Conservation (phyloP, 2,888 invertebrate species). For the Ormyrus pomaceus region DNA sequence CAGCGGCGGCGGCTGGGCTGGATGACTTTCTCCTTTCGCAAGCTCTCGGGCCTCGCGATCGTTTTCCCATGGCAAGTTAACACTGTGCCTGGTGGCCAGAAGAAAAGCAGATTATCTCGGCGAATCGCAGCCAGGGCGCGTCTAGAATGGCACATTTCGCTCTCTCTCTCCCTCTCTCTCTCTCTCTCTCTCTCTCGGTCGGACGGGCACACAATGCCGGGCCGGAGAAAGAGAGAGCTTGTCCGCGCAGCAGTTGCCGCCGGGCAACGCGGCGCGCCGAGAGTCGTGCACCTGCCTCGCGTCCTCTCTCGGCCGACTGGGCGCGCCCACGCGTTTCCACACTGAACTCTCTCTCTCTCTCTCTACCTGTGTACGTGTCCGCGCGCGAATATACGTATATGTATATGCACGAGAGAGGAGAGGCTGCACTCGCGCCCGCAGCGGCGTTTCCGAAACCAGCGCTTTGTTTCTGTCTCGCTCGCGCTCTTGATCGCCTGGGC, state of each 20-base stretch:
- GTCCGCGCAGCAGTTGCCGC: constrained; percentile 15
- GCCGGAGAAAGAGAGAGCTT: constrained; percentile 28
- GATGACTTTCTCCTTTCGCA: constrained; percentile 57
- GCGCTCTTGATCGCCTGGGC: constrained; percentile 14
- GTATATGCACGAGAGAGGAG: background rate
- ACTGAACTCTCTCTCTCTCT: background rate
- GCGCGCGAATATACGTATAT: background rate
- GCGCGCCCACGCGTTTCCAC: constrained; percentile 52
- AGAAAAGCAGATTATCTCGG: constrained; percentile 55
- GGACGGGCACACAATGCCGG: background rate
- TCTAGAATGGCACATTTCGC: constrained; percentile 52
- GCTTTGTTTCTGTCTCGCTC: background rate
- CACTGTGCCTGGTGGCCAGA: constrained; percentile 29
- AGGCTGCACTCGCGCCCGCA: background rate
- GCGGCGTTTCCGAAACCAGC: constrained; percentile 21
- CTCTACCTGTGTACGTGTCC: background rate
- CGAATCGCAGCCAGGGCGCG: constrained; percentile 44
- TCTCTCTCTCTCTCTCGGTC: constrained; percentile 5
- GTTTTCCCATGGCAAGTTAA: constrained; percentile 51
- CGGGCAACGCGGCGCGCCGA: constrained; percentile 32
- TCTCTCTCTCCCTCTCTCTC: constrained; percentile 25
- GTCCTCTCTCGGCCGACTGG: constrained; percentile 45
- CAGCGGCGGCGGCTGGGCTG: background rate
- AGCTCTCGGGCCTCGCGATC: constrained; percentile 29
- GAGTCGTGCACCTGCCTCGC: constrained; percentile 51